Evolutionary conservation across 2,888 invertebrate species (phyloP).

Genomic region (Metopia argyrocephala): DNA sequence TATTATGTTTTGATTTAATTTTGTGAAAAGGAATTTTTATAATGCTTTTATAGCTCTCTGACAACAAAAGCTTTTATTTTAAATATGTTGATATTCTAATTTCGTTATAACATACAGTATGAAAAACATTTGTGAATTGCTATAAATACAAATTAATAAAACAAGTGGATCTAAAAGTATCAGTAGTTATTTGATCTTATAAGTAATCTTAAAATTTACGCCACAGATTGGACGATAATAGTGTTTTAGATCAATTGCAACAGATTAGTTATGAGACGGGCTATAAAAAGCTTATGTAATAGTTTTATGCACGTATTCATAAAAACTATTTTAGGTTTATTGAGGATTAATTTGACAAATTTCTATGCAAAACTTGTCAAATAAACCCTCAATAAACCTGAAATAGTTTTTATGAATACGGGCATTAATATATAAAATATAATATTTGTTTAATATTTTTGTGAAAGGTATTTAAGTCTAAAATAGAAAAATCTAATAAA

Average conservation of each 20-base stretch:
- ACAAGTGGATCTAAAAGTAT: constrained; percentile 35
- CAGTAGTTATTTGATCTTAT: constrained; percentile 53
- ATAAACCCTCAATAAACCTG: too few relatives aligned
- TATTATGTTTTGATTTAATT: constrained; percentile 56
- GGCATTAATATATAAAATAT: too few relatives aligned
- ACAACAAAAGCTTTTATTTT: not conserved
- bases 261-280: too few relatives aligned
- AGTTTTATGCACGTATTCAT: too few relatives aligned
- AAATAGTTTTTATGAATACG: too few relatives aligned
- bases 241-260: constrained; percentile 23
- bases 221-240: constrained; percentile 23
- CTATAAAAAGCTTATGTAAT: too few relatives aligned
- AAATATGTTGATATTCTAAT: not conserved
- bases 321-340: too few relatives aligned
- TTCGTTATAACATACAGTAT: not conserved
- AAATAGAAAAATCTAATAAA: not conserved
- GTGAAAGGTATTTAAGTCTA: too few relatives aligned
- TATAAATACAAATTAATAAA: not conserved
- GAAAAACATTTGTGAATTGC: not conserved
- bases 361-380: too few relatives aligned
- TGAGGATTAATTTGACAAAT: too few relatives aligned
- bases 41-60: constrained; percentile 17
- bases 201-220: constrained; percentile 61
- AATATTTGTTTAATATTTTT: too few relatives aligned
- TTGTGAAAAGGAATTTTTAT: constrained; percentile 47